These are phyloP conservation scores for Rhagoletis pomonella DNA, from an alignment of 1,140 invertebrate species.

Conservation along the genomic window DNA sequence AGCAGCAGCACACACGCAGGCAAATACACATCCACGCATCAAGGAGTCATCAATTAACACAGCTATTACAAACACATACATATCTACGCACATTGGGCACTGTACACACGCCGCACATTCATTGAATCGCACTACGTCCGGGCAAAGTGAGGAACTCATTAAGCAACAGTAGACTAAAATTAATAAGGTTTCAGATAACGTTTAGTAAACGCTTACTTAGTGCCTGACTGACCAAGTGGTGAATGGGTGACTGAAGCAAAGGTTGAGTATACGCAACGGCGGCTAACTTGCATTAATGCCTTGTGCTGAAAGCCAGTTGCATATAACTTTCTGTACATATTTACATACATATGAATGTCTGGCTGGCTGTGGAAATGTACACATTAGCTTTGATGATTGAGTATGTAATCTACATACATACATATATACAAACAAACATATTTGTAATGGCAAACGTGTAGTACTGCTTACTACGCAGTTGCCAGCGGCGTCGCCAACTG, in stretches of 20 bases:
- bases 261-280: not conserved
- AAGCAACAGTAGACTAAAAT: slow-evolving; percentile 35
- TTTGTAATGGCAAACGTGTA: not conserved
- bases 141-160: slow-evolving; percentile 28
- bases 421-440: not conserved
- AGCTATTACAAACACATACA: not conserved
- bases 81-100: no score
- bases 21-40: not conserved
- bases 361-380: not conserved
- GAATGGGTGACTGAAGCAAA: not conserved
- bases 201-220: slow-evolving; percentile 17
- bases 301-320: no score
- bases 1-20: no score
- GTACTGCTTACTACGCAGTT: not conserved
- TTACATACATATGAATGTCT: no score
- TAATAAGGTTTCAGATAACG: slow-evolving; percentile 48
- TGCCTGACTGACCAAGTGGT: no score
- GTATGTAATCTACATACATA: not conserved
- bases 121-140: not conserved
- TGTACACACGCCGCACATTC: not conserved
- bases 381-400: slow-evolving; percentile 23
- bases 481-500: not conserved
- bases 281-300: no score
- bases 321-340: no score
- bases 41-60: slow-evolving; percentile 17